These are phyloP conservation scores for Fopius arisanus DNA, from an alignment of 1,140 invertebrate genomes.

Conservation along the genomic window DNA sequence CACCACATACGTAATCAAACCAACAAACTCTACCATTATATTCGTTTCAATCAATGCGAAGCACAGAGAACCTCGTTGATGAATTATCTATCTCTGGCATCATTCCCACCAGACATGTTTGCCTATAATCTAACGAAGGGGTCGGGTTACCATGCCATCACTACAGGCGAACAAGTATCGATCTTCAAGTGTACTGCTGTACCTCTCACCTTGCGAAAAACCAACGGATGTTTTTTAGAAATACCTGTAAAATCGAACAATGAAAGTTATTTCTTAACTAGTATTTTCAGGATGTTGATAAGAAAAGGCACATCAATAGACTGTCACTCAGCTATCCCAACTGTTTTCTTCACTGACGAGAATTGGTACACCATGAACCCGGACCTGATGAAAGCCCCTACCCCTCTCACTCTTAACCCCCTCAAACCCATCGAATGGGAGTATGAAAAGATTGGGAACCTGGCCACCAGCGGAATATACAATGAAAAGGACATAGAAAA, in stretches of 20 bases:
- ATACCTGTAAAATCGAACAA: constrained; percentile 1
- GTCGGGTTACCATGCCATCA: constrained; percentile 26
- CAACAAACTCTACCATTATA: constrained; percentile 28
- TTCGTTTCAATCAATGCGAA: constrained; percentile 29
- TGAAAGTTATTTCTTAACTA: neutral
- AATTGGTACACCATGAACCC: constrained; percentile 18
- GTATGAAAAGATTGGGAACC: constrained; percentile 9
- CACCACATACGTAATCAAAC: constrained; percentile 22
- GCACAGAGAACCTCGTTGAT: constrained; percentile 21
- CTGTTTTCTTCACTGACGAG: neutral
- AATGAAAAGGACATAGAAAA: constrained; percentile 23
- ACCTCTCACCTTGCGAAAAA: neutral
- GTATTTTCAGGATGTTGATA: constrained; percentile 17
- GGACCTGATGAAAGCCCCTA: neutral
- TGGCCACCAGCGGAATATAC: constrained; percentile 24
- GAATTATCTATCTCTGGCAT: constrained; percentile 30
- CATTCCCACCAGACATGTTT: constrained; percentile 30
- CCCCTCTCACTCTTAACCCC: neutral
- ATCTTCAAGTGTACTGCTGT: constrained; percentile 30
- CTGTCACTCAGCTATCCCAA: constrained; percentile 13
- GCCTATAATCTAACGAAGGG: constrained; percentile 35
- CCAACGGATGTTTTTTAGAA: constrained; percentile 3
- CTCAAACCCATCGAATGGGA: constrained; percentile 1
- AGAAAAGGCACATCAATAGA: constrained; percentile 4
- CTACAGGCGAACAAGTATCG: constrained; percentile 31